Base-by-base conservation (phyloP, 1,140 invertebrate species). In the Drosophila triauraria region DNA sequence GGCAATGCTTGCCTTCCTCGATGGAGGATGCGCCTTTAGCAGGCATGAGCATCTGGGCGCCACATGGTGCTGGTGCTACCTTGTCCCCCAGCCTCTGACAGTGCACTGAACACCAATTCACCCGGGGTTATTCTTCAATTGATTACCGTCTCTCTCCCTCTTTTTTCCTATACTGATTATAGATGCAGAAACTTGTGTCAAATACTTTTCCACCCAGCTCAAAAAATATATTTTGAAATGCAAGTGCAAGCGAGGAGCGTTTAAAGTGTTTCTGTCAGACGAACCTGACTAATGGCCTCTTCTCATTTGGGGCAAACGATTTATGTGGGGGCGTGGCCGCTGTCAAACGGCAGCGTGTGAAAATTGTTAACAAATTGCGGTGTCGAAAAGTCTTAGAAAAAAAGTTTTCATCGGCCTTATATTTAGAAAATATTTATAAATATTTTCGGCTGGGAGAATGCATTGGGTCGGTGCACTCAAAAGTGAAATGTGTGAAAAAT, bases 341-440 rank as follows among this genome's bases (percentile, higher is more conserved):
- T 87, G 84, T 88, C 84, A 84, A 77, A 67, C 64, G 63, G 77
- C 78, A 56, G 80, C 84, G 84, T 87, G 83, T 87, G 83, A 87
- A 87, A 90, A 90, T 88, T 72, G 69, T 88, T 90, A 88, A 88
- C 85, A 88, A 88, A 88, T 88, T 91, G 84, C 81, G 70, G 85
- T 76, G 84, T 80, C 85, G 84, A 88, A 85, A 88, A 68, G 81
- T 63, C 80, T 90, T 81, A 59, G 77, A 60, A 71, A 76, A 40
- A 58, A 70, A 62, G 70, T 65, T 76, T 69, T 82, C 78, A 80
- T 79, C 69, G 78, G 69, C 47, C 35, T 56, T 85, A 82, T 78
- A 86, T 86, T 68, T 85, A 84, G 72, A 74, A 65, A 75, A 74
- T 70, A 80, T 82, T 81, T 60, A 82, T 72, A 81, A 77, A 80